Evolutionary conservation across 1,140 invertebrate species (phyloP).

Genomic region (Bombus turneri): DNA sequence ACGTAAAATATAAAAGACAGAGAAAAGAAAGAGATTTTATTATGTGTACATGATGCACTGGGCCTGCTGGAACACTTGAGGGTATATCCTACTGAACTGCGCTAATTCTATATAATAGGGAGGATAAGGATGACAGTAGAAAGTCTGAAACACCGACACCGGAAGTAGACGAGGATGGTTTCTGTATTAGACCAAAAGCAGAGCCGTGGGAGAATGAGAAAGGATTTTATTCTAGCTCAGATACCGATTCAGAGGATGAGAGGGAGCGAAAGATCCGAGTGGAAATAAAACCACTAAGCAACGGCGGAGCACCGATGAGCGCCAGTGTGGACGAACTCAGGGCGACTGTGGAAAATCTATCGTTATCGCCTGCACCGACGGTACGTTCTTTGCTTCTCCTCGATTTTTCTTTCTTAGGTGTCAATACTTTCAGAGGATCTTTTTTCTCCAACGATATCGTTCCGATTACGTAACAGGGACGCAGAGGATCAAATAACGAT

Average conservation of each 20-base stretch:
- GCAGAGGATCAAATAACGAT: constrained; percentile 84
- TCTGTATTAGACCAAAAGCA: constrained; percentile 91
- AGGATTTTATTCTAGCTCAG: constrained; percentile 95
- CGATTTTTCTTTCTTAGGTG: neutral
- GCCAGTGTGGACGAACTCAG: constrained; percentile 96
- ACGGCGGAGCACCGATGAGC: constrained; percentile 92
- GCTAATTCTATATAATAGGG: constrained; percentile 75
- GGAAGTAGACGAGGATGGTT: constrained; percentile 97
- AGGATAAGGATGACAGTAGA: constrained; percentile 89
- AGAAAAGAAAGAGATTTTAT: neutral
- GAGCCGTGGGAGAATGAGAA: constrained; percentile 87
- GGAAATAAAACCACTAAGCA: constrained; percentile 96
- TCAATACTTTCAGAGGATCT: neutral
- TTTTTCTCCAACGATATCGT: neutral
- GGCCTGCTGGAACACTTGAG: constrained; percentile 68
- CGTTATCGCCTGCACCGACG: constrained; percentile 89
- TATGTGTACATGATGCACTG: constrained; percentile 63
- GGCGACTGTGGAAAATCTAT: constrained; percentile 95
- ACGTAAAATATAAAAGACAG: neutral
- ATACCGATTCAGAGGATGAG: constrained; percentile 95
- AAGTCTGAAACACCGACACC: constrained; percentile 85
- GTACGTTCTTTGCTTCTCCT: constrained; percentile 73
- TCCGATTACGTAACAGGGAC: constrained; percentile 74
- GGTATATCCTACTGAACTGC: constrained; percentile 40
- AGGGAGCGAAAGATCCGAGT: constrained; percentile 94